phyloP scores from a whole-genome alignment of 2,888 invertebrate species.

The Cosmia pyralina region DNA sequence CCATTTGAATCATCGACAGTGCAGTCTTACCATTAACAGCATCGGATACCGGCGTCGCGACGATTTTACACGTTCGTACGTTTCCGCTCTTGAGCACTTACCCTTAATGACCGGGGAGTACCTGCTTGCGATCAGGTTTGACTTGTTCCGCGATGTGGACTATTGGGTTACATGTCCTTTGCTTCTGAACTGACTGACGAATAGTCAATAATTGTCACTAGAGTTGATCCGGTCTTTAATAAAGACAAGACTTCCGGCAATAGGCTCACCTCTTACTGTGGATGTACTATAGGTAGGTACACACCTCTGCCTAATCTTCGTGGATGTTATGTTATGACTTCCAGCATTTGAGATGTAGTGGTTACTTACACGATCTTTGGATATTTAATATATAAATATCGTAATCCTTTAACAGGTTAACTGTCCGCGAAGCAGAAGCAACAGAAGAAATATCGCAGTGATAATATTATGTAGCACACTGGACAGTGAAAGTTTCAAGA shows the following conservation, averaged over 20 bases:
- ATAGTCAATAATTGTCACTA: constrained; percentile 27
- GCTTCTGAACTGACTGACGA: constrained; percentile 56
- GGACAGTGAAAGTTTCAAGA: not conserved
- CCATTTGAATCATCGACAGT: not conserved
- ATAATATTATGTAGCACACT: not conserved
- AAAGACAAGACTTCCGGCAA: constrained; percentile 4
- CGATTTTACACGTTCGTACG: constrained; percentile 49
- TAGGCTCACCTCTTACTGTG: not conserved
- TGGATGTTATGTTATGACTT: too few species aligned
- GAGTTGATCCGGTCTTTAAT: constrained; percentile 25
- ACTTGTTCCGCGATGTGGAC: constrained; percentile 74
- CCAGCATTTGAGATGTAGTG: too few species aligned
- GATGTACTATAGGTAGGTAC: too few species aligned
- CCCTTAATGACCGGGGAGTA: constrained; percentile 73
- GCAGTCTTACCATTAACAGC: constrained; percentile 48
- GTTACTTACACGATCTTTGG: not conserved
- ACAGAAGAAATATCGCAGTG: not conserved
- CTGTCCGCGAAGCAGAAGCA: not conserved
- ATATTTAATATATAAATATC: not conserved
- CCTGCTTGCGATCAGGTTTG: constrained; percentile 69
- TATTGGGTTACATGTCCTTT: constrained; percentile 74
- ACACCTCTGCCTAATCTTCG: too few species aligned
- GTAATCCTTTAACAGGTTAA: not conserved
- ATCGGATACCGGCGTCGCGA: constrained; percentile 49
- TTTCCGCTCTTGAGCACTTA: constrained; percentile 66